phyloP scores from a whole-genome alignment of 2,888 invertebrate genomes.

The Atethmia centrago region DNA sequence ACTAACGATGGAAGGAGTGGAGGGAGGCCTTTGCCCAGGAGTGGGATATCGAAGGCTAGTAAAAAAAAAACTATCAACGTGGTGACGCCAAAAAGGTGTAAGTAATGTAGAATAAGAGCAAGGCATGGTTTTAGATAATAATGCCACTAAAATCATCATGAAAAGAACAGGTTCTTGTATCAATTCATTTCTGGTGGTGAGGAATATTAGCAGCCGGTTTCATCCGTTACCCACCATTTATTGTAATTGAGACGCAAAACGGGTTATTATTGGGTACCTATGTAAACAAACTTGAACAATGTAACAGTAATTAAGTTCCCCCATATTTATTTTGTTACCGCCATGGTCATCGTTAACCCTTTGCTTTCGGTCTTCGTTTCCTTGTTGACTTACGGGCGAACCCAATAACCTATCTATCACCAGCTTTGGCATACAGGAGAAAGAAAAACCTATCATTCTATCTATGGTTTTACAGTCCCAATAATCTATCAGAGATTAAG shows the following conservation, averaged over 20 bases:
- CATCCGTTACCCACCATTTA: slow-evolving; percentile 17
- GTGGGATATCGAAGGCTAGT: no score
- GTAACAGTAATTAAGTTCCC: slow-evolving; percentile 45
- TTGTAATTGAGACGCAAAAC: slow-evolving; percentile 41
- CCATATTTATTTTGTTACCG: slow-evolving; percentile 47
- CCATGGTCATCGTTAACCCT: slow-evolving; percentile 56
- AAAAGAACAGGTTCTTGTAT: not conserved
- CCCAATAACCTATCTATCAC: no score
- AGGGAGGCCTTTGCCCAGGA: no score
- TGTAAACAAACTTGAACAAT: slow-evolving; percentile 54
- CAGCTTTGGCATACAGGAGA: no score
- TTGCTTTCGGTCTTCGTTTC: slow-evolving; percentile 32
- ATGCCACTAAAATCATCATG: not conserved
- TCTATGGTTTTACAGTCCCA: no score
- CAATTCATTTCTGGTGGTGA: slow-evolving; percentile 3
- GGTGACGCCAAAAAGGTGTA: not conserved
- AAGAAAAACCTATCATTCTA: no score
- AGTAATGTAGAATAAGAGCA: not conserved
- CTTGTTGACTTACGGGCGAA: slow-evolving; percentile 56
- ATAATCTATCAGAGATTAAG: no score
- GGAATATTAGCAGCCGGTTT: not conserved
- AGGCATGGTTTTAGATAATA: not conserved
- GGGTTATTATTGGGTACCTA: slow-evolving; percentile 39
- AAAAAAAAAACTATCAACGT: no score
- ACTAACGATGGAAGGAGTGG: no score